These are phyloP conservation scores for Argyresthia goedartella DNA, from an alignment of 2,888 invertebrate genomes.

Conservation along the genomic window DNA sequence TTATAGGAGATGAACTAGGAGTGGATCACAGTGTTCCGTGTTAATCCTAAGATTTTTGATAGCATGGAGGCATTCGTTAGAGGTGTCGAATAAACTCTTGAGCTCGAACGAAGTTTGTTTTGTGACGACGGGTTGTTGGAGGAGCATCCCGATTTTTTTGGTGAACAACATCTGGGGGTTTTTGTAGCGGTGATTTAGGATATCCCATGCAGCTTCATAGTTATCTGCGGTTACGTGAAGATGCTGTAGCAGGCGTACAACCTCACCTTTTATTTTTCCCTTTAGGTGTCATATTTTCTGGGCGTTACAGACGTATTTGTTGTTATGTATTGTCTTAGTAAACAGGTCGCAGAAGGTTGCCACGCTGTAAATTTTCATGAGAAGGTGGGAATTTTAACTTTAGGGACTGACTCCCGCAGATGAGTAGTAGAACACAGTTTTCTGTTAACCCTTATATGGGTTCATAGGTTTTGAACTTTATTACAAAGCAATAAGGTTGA, in stretches of 20 bases:
- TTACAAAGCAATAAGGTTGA: too few species aligned
- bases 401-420: slow-evolving; percentile 2
- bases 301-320: too few species aligned
- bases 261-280: too few species aligned
- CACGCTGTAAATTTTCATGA: slow-evolving; percentile 3
- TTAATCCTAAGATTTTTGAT: background rate
- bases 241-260: too few species aligned
- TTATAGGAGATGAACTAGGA: too few species aligned
- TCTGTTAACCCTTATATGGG: too few species aligned
- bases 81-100: background rate
- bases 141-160: background rate
- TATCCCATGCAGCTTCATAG: too few species aligned
- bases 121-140: slow-evolving; percentile 1
- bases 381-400: slow-evolving; percentile 7
- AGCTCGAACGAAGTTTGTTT: background rate
- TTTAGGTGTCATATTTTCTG: too few species aligned
- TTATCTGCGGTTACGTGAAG: too few species aligned
- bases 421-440: slow-evolving; percentile 1
- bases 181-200: slow-evolving; percentile 4
- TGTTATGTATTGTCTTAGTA: too few species aligned
- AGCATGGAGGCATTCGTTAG: background rate
- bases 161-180: slow-evolving; percentile 1
- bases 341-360: too few species aligned
- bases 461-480: too few species aligned
- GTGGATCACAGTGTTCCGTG: background rate